Conservation (phyloP, 2,113 vertebrate genomes). For the Rattus rattus region DNA sequence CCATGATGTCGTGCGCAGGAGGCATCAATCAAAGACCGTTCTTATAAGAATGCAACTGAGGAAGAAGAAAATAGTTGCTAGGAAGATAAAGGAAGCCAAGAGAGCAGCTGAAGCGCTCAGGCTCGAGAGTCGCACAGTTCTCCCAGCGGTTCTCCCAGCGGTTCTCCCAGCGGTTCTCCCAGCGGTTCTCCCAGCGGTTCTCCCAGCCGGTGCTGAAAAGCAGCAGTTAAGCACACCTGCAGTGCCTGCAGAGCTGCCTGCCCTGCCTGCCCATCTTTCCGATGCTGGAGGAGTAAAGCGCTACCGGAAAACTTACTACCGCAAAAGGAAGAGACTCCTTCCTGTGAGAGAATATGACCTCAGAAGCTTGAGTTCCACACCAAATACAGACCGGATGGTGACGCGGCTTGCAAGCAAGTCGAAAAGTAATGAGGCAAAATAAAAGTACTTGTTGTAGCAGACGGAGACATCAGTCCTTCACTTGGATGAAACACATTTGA, state of each 20-base stretch:
- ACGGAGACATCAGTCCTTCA: constrained; percentile 61
- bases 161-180: constrained; percentile 46
- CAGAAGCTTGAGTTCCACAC: constrained; percentile 74
- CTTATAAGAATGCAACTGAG: constrained; percentile 77
- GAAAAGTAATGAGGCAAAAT: background rate
- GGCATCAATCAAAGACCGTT: constrained; percentile 77
- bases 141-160: constrained; percentile 36
- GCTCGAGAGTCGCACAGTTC: too few relatives aligned
- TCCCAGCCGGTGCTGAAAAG: constrained; percentile 69
- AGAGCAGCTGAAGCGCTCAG: constrained; percentile 57
- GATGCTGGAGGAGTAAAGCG: constrained; percentile 46
- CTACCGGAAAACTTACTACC: constrained; percentile 50
- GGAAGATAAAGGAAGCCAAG: constrained; percentile 72
- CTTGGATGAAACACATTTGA: constrained; percentile 69
- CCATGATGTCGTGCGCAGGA: constrained; percentile 68
- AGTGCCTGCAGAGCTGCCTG: background rate
- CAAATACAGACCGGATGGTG: constrained; percentile 70
- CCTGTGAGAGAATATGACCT: constrained; percentile 63
- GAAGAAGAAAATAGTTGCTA: constrained; percentile 77
- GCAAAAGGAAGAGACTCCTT: constrained; percentile 61
- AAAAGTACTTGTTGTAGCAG: background rate
- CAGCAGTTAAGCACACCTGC: background rate
- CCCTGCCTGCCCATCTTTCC: constrained; percentile 48
- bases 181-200: constrained; percentile 49
- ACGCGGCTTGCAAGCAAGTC: constrained; percentile 62